These are phyloP conservation scores for Heliornis fulica DNA, from an alignment of 2,113 vertebrate genomes.

Conservation along the genomic window DNA sequence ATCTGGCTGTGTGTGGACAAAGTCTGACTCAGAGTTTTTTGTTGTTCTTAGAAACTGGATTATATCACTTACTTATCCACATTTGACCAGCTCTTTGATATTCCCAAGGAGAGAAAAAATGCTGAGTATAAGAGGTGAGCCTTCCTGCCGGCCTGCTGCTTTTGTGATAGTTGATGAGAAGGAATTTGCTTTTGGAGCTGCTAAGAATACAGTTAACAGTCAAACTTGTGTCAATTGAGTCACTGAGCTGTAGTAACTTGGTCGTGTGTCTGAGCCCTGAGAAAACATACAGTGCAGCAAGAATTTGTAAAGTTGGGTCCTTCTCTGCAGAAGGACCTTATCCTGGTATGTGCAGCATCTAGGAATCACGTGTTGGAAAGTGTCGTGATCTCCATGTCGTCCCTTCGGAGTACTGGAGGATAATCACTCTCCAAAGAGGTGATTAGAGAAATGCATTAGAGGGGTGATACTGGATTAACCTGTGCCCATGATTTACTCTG, in stretches of 20 bases:
- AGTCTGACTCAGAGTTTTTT: neutral
- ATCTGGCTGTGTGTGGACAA: neutral
- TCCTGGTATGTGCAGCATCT: neutral
- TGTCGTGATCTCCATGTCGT: neutral
- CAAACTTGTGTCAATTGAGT: neutral
- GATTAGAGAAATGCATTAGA: neutral
- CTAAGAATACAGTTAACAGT: neutral
- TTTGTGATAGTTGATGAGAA: neutral
- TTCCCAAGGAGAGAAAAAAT: constrained; percentile 96
- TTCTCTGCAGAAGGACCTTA: neutral
- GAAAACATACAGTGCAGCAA: neutral
- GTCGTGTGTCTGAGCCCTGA: neutral
- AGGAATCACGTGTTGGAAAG: neutral
- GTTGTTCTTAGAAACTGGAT: constrained; percentile 86
- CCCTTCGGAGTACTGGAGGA: neutral
- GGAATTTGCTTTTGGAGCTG: neutral
- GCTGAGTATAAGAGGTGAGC: constrained; percentile 93
- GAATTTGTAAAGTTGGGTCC: neutral
- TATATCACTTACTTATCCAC: constrained; percentile 95
- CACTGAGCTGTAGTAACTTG: neutral
- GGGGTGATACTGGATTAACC: neutral
- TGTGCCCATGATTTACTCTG: neutral
- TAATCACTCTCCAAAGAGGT: neutral
- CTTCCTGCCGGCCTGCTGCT: neutral
- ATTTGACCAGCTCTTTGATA: constrained; percentile 98